Base-by-base conservation (phyloP, 2,797 vertebrate species). In the Ctenochaetus hawaiiensis region DNA sequence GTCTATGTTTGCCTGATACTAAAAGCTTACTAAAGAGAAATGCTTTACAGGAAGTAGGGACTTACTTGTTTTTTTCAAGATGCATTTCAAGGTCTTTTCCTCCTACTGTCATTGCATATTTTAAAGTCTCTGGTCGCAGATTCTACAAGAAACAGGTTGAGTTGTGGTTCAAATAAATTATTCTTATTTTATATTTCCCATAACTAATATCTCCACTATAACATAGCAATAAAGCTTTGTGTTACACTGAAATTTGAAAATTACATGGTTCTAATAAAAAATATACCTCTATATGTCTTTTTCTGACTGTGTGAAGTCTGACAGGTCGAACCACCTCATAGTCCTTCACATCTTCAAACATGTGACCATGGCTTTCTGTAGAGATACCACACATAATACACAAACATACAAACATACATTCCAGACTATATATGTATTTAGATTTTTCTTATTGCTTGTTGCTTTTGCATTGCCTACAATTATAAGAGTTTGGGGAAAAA, bases 291-390 rank as follows among this genome's bases (percentile, higher is more conserved):
- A 88, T n/a, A 2, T 93, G 65, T 90, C 95, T 87, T 81, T 93
- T 96, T 47, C 89, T 85, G 18, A 94, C 66, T 0, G 89, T 45
- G 77, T 95, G 94, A 45, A 96, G 83, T 82, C 84, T 89, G 70
- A 95, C 47, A 8, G 95, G 95, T 72, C 86, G 92, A 49, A 96
- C 91, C 53, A 96, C 85, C 73, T 95, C 93, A 17, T 93, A 94
- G 66, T 90, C 80, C 47, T 81, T 82, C 12, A 67, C 79, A 1
- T 89, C 87, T 6, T 91, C 72, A 51, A 89, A 82, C 2, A 47
- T 70, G 26, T 61, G 70, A 26, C 53, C 67, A 1, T 81, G 83
- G 72, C 89, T 82, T n/a, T 76, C 95, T 96, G 86, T 72, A 60
- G 68, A 80, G 57, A 81, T 8, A 57, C 23, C 70, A 52, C 4